A percentile compares a stretch with the other conserved stretches of the same genome.
These are phyloP conservation scores for Onychostruthus taczanowskii DNA, from an alignment of 2,113 vertebrate species.

Conservation along the genomic window DNA sequence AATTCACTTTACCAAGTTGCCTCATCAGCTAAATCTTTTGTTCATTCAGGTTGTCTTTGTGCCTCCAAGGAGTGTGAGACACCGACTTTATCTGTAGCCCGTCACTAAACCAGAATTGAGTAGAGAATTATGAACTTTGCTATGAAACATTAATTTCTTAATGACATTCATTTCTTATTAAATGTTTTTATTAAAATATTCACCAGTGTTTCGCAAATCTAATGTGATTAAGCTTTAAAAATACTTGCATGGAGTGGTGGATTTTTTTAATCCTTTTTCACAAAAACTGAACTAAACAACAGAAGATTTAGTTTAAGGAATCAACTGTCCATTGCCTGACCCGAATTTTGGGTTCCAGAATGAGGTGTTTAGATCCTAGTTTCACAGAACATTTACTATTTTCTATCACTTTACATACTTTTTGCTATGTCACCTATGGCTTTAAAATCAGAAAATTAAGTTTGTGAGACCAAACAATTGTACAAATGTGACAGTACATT, in stretches of 20 bases:
- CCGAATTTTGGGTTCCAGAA: background rate
- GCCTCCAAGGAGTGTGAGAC: background rate
- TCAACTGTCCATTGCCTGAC: background rate
- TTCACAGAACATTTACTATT: background rate
- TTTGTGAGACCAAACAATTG: background rate
- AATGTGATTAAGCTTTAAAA: background rate
- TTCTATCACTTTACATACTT: background rate
- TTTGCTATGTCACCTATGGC: background rate
- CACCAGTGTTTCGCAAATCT: background rate
- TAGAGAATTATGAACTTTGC: background rate
- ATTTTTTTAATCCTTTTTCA: background rate
- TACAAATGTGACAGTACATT: conserved; percentile 1
- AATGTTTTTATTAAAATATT: background rate
- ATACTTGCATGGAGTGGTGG: background rate
- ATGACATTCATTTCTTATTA: background rate
- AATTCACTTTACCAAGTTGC: background rate
- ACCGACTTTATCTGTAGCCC: background rate
- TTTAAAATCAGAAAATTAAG: background rate
- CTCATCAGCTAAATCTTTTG: background rate
- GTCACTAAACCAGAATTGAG: background rate
- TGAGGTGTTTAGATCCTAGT: background rate
- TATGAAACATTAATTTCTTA: background rate
- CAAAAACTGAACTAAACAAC: background rate
- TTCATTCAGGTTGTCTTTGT: background rate
- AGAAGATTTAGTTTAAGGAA: background rate